These are phyloP conservation scores for Lamproptera curius DNA, from an alignment of 2,888 invertebrate species.

Conservation along the genomic window DNA sequence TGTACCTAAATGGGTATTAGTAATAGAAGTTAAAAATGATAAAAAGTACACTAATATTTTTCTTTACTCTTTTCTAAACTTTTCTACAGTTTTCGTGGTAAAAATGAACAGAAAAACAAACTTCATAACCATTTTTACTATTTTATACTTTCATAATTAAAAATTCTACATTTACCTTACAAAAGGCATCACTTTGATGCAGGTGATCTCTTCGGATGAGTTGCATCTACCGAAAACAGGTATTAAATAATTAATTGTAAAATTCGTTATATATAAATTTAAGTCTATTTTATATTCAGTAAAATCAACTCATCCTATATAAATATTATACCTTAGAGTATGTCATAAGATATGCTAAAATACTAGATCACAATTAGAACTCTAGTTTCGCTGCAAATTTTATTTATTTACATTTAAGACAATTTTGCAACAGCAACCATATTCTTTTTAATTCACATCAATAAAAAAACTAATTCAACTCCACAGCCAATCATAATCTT, in stretches of 20 bases:
- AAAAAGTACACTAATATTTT: no score
- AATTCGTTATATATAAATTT: slow-evolving; percentile 18
- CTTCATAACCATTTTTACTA: slow-evolving; percentile 22
- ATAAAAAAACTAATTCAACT: slow-evolving; percentile 24
- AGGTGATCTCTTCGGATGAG: slow-evolving; percentile 41
- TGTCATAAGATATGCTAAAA: slow-evolving; percentile 49
- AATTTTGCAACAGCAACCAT: slow-evolving; percentile 24
- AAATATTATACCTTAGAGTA: slow-evolving; percentile 34
- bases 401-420: slow-evolving; percentile 33
- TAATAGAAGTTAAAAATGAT: no score
- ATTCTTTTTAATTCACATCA: slow-evolving; percentile 19
- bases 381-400: slow-evolving; percentile 36
- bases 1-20: no score
- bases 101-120: no score
- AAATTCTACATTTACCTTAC: slow-evolving; percentile 41
- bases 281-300: slow-evolving; percentile 26
- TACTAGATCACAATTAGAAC: slow-evolving; percentile 51
- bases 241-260: slow-evolving; percentile 21
- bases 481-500: slow-evolving; percentile 35
- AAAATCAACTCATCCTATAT: slow-evolving; percentile 49
- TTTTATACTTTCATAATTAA: slow-evolving; percentile 33
- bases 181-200: slow-evolving; percentile 53
- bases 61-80: no score
- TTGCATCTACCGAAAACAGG: slow-evolving; percentile 39
- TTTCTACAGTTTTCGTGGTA: no score